Evolutionary conservation across 2,113 vertebrate species (phyloP).

Genomic region (Sclerurus mexicanus): DNA sequence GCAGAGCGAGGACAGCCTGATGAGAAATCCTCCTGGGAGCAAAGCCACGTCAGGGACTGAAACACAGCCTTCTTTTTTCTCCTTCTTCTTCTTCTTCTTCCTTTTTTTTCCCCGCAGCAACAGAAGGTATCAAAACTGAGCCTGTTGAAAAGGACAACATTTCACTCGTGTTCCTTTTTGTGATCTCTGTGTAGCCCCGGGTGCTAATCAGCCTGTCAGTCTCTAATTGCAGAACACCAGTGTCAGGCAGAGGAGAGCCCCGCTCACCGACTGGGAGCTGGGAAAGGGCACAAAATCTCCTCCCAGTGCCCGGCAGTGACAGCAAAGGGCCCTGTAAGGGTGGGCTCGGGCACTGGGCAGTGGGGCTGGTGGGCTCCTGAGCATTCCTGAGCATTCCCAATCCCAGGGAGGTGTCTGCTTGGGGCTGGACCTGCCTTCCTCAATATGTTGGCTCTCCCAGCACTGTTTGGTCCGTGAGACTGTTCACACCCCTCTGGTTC

Average conservation of each 20-base stretch:
- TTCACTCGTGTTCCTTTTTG: background rate
- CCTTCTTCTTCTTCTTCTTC: background rate
- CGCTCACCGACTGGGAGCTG: background rate
- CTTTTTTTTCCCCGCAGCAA: background rate
- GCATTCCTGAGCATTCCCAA: background rate
- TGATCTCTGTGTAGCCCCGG: slow-evolving; percentile 42
- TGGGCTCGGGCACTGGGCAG: background rate
- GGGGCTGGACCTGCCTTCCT: background rate
- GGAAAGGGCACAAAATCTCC: background rate
- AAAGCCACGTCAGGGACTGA: background rate
- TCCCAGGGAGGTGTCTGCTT: background rate
- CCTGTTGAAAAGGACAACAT: slow-evolving; percentile 29
- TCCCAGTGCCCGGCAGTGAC: background rate
- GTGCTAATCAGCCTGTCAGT: slow-evolving; percentile 65
- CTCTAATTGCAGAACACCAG: slow-evolving; percentile 63
- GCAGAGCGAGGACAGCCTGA: slow-evolving; percentile 31
- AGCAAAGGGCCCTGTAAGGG: background rate
- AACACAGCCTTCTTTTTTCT: background rate
- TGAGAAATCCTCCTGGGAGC: slow-evolving; percentile 31
- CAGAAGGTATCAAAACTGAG: slow-evolving; percentile 52
- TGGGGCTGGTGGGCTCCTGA: rapidly evolving
- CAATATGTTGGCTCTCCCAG: background rate
- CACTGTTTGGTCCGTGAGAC: background rate
- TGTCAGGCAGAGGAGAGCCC: slow-evolving; percentile 8
- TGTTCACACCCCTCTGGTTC: background rate